Evolutionary conservation across 2,113 vertebrate species (phyloP).

Genomic region (Reinhardtius hippoglossoides): DNA sequence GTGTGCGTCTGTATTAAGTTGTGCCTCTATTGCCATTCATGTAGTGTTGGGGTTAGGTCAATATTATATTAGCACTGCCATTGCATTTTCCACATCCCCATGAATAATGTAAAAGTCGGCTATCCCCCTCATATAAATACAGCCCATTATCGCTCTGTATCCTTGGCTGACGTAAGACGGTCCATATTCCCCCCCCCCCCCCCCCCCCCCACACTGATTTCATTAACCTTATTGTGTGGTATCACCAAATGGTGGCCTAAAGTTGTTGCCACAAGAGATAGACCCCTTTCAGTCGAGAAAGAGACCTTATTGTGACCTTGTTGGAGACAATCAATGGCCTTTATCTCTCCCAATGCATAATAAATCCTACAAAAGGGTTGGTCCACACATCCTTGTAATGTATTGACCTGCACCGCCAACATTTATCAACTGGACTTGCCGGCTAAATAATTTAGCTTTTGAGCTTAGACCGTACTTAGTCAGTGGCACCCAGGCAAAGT

Average conservation of each 20-base stretch:
- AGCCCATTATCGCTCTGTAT: constrained; percentile 73
- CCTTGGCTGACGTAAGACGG: constrained; percentile 65
- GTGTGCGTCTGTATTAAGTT: constrained; percentile 13
- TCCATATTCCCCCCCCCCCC: constrained; percentile 62
- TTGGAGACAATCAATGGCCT: constrained; percentile 83
- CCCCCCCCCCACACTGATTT: constrained; percentile 65
- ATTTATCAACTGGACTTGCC: constrained; percentile 83
- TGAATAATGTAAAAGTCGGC: constrained; percentile 81
- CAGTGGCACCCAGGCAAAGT: constrained; percentile 72
- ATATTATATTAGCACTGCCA: constrained; percentile 82
- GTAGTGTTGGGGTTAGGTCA: constrained; percentile 78
- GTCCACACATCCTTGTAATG: constrained; percentile 80
- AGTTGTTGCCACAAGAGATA: constrained; percentile 74
- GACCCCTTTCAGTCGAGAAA: constrained; percentile 71
- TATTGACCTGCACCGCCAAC: constrained; percentile 78
- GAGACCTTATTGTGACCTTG: constrained; percentile 81
- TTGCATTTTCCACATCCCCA: constrained; percentile 76
- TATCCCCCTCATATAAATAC: constrained; percentile 78
- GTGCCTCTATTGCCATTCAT: constrained; percentile 72
- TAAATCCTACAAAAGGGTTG: constrained; percentile 80
- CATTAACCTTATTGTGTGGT: constrained; percentile 71
- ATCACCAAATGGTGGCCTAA: constrained; percentile 67
- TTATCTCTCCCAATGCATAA: constrained; percentile 83
- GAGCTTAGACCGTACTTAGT: constrained; percentile 73
- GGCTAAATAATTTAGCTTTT: constrained; percentile 86